Evolutionary conservation across 2,797 vertebrate genomes (phyloP), one percentile per base, ranked within the genome.

Genomic region (Agapornis canus): DNA sequence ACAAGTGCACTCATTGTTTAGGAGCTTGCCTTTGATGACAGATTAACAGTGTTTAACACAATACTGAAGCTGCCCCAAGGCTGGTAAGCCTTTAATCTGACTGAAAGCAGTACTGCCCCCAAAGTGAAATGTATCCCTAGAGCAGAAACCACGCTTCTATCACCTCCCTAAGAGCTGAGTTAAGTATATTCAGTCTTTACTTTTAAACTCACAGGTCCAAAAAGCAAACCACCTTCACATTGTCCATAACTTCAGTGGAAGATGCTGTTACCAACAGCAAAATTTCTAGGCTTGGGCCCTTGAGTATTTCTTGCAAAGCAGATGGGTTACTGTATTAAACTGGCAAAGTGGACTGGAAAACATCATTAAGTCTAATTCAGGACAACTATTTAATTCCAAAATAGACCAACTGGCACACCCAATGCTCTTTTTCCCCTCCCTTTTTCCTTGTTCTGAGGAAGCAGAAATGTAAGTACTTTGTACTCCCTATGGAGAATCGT

Each of bases 401-500:
- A 19, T 0, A 69, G 63, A 76, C 13, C 9, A 79, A 37, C 68
- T n/a, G 57, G 35, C n/a, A 69, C 68, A 47, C 15, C 42, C 61
- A 64, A 6, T 10, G 31, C 31, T 56, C 16, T 19, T 19, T 11
- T 5, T 2, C 35, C 39, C 27, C 23, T 13, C 21, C 43, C 23
- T 11, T 35, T 17, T 21, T 7, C 48, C 60, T 14, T 25, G 31
- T 37, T 71, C 15, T 40, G 3, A 25, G 27, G 12, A 63, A 66
- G 18, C 6, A 57, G 43, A 42, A 65, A 12, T 4, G 21, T 3
- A 40, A 65, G n/a, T 2, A 16, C 5, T 57, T 19, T 29, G 19
- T 57, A 3, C 7, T n/a, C 13, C 37, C 2, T 2, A 3, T 0
- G 31, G 42, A 5, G 0, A 35, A 0, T 0, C 43, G 66, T 4